phyloP scores from a whole-genome alignment of 2,888 invertebrate genomes.

The Allolobophora icterica region DNA sequence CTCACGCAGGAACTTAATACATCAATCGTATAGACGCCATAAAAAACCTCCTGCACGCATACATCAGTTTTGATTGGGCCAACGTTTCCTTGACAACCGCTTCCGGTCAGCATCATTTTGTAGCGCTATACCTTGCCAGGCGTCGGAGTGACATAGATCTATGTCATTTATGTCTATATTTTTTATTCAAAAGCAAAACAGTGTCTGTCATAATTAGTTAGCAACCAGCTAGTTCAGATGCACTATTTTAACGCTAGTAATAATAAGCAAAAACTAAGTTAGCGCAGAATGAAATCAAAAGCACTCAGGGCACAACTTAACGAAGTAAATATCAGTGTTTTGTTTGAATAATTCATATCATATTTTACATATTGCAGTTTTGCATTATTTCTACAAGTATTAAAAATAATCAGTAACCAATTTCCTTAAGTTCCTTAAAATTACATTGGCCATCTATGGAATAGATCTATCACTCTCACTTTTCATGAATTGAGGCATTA shows the following conservation, averaged over 20 bases:
- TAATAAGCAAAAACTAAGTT: background rate
- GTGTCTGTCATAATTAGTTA: too few relatives aligned
- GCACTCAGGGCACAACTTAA: too few relatives aligned
- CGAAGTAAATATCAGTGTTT: too few relatives aligned
- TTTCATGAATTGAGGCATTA: too few relatives aligned
- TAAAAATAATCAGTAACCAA: too few relatives aligned
- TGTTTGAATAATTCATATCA: too few relatives aligned
- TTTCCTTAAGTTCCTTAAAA: too few relatives aligned
- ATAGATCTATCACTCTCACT: too few relatives aligned
- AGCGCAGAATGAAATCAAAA: background rate
- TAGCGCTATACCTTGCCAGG: background rate
- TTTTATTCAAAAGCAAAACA: too few relatives aligned
- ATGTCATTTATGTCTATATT: background rate
- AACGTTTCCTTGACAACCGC: constrained; percentile 17
- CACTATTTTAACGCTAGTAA: background rate
- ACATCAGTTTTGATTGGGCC: background rate
- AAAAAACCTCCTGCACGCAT: background rate
- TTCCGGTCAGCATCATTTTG: background rate
- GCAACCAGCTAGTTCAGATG: background rate
- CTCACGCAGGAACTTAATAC: background rate
- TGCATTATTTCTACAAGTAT: too few relatives aligned
- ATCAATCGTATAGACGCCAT: background rate
- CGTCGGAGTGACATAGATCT: background rate
- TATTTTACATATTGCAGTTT: too few relatives aligned
- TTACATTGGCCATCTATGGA: too few relatives aligned